Evolutionary conservation across 2,888 invertebrate genomes (phyloP).

Genomic region (Drosophila maculinotata): DNA sequence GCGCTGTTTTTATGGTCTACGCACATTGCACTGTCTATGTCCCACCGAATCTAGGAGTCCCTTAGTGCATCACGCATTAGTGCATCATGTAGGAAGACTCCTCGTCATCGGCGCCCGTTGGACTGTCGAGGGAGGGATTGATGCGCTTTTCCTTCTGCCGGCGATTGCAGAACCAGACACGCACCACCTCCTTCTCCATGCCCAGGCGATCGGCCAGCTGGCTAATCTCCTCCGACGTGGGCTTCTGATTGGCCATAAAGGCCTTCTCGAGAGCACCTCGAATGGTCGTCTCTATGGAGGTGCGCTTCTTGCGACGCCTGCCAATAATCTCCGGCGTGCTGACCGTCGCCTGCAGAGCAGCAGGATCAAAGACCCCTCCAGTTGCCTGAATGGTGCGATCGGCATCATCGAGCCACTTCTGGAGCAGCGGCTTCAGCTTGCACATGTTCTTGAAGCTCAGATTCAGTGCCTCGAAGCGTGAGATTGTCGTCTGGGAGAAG

Average conservation of each 20-base stretch:
- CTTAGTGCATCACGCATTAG: too few species aligned
- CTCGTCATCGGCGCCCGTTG: conserved; percentile 87
- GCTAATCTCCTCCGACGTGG: conserved; percentile 97
- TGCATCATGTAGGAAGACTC: conserved; percentile 84
- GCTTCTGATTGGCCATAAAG: conserved; percentile 97
- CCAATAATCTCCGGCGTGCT: conserved; percentile 96
- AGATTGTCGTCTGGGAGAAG: conserved; percentile 99
- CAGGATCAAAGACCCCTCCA: conserved; percentile 86
- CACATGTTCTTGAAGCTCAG: conserved; percentile 99
- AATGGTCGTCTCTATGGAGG: conserved; percentile 97
- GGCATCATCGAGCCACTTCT: conserved; percentile 98
- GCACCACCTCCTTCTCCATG: conserved; percentile 98
- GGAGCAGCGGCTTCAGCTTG: conserved; percentile 98
- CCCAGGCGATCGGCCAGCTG: conserved; percentile 95
- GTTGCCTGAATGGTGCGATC: conserved; percentile 92
- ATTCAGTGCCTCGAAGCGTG: conserved; percentile 98
- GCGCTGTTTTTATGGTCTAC: conserved; percentile 29
- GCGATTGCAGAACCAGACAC: conserved; percentile 98
- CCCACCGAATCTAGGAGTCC: conserved; percentile 35
- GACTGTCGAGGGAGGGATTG: conserved; percentile 93
- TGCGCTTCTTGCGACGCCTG: conserved; percentile 97
- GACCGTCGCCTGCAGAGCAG: conserved; percentile 89
- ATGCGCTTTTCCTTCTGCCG: conserved; percentile 98
- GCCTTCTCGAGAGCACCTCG: conserved; percentile 97
- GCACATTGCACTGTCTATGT: conserved; percentile 72